Conservation (phyloP, 2,888 invertebrate genomes). For the Trachelus stipa region DNA sequence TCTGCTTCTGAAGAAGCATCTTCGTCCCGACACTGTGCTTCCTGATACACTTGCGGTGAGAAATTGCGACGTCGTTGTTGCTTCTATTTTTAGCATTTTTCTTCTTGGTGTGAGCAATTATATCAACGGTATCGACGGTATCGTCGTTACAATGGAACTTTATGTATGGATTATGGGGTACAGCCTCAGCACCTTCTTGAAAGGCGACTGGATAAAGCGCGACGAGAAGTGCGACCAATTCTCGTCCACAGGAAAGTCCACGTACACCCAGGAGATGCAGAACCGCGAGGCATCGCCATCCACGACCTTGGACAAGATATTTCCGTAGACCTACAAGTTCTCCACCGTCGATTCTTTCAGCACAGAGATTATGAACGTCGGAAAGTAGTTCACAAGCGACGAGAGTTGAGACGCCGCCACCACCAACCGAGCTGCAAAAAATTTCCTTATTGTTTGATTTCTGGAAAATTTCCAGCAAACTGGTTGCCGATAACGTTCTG, state of each 20-base stretch:
- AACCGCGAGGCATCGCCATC: slow-evolving; percentile 73
- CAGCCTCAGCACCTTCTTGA: slow-evolving; percentile 23
- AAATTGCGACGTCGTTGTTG: not conserved
- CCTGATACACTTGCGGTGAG: slow-evolving; percentile 10
- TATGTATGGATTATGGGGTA: slow-evolving; percentile 49
- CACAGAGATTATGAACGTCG: slow-evolving; percentile 71
- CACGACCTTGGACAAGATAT: slow-evolving; percentile 72
- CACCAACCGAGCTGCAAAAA: slow-evolving; percentile 68
- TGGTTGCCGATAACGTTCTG: not conserved
- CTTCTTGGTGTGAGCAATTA: slow-evolving; percentile 51
- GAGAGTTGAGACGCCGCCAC: slow-evolving; percentile 72
- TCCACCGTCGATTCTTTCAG: slow-evolving; percentile 56
- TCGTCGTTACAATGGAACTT: slow-evolving; percentile 55
- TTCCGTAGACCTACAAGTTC: slow-evolving; percentile 68
- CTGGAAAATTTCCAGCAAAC: not conserved
- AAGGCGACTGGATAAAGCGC: slow-evolving; percentile 68
- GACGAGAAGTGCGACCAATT: slow-evolving; percentile 72
- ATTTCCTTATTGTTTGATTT: not conserved
- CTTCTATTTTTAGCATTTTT: slow-evolving; percentile 30
- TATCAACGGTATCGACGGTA: slow-evolving; percentile 55
- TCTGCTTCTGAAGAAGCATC: slow-evolving; percentile 21
- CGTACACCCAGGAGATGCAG: slow-evolving; percentile 72
- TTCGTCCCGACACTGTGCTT: slow-evolving; percentile 14
- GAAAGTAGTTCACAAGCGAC: slow-evolving; percentile 75
- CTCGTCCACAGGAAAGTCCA: slow-evolving; percentile 73